Conservation (phyloP, 2,797 vertebrate genomes). For the Squalus acanthias region DNA sequence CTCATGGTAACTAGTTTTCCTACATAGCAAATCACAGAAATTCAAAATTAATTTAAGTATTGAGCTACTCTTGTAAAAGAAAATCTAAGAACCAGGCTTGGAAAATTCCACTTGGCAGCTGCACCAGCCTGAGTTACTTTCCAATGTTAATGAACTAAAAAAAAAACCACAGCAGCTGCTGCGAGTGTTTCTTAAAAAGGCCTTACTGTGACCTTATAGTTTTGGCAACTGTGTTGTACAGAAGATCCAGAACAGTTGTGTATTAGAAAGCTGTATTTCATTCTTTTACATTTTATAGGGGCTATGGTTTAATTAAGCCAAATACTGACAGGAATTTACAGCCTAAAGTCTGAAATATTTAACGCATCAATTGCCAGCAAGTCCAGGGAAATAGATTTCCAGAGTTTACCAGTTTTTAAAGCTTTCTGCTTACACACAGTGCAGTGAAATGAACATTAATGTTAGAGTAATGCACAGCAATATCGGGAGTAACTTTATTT, state of each 20-base stretch:
- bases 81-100: neutral
- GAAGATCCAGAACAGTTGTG: neutral
- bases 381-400: neutral
- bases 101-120: neutral
- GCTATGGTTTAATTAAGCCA: neutral
- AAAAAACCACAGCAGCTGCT: neutral
- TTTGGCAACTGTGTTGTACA: neutral
- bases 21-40: neutral
- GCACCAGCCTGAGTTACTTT: neutral
- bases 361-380: neutral
- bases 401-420: neutral
- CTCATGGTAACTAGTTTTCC: neutral
- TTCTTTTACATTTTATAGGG: neutral
- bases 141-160: neutral
- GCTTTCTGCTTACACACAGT: neutral
- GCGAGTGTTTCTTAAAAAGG: neutral
- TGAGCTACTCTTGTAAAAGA: neutral
- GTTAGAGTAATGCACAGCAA: too few relatives aligned
- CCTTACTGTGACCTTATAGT: neutral
- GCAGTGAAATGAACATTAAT: too few relatives aligned
- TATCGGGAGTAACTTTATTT: too few relatives aligned
- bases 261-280: neutral
- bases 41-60: neutral
- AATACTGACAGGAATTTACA: neutral
- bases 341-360: neutral